phyloP scores from a whole-genome alignment of 2,113 vertebrate genomes.

The Pholis gunnellus region DNA sequence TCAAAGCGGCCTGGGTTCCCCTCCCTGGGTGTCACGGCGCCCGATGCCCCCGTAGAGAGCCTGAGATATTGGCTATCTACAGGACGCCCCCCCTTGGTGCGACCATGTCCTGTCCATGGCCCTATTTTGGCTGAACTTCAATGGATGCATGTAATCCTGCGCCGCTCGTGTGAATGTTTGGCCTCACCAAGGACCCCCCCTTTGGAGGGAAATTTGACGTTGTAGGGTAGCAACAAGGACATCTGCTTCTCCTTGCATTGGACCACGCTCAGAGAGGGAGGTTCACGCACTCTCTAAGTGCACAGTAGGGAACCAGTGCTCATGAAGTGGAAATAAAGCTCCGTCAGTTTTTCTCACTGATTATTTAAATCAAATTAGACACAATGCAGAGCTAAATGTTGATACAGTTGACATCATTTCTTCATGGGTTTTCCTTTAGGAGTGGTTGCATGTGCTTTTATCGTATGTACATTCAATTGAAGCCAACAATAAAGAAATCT shows the following conservation, averaged over 20 bases:
- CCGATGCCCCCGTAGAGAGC: conserved; percentile 22
- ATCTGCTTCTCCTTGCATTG: conserved; percentile 29
- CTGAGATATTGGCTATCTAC: conserved; percentile 36
- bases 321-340: not conserved
- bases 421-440: not conserved
- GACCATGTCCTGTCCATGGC: conserved; percentile 42
- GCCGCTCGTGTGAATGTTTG: conserved; percentile 32
- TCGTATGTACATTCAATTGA: not conserved
- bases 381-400: not conserved
- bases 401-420: not conserved
- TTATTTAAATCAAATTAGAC: not conserved
- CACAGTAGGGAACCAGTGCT: not conserved
- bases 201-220: conserved; percentile 23
- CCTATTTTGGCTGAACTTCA: conserved; percentile 47
- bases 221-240: conserved; percentile 39
- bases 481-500: not conserved
- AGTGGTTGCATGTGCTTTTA: not conserved
- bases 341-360: not conserved
- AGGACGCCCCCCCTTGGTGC: conserved; percentile 50
- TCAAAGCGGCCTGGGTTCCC: conserved; percentile 43
- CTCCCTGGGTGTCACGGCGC: conserved; percentile 29
- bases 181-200: conserved; percentile 32
- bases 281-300: conserved; percentile 21
- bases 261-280: conserved; percentile 38
- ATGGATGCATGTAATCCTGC: conserved; percentile 58